Evolutionary conservation across 2,888 invertebrate genomes (phyloP), one percentile per base, ranked within the genome.

Genomic region (Monochamus alternatus): DNA sequence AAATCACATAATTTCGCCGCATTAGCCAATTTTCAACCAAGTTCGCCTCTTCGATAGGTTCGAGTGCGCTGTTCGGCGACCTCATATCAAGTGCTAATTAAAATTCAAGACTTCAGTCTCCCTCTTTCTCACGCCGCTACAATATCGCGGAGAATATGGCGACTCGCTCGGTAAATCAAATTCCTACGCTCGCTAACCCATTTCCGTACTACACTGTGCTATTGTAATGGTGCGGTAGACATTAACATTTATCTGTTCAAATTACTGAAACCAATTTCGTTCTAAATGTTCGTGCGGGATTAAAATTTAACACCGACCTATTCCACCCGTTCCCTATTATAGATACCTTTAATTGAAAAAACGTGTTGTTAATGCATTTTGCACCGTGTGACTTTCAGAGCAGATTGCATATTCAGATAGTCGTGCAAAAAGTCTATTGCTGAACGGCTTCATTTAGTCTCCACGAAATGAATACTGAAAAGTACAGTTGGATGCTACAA

Each of bases 81-180:
- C 79, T 78, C 78, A 75, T 80, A 80, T 81, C 79, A 81, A 85
- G 85, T 85, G 84, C 85, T 87, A 87, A 87, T 87, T 87, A 87
- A 87, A 87, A 87, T 87, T 86, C 87, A 86, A 85, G 84, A 84
- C 83, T 82, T 72, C 77, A 75, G 79, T 75, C 76, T 74, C 78
- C 79, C 77, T 77, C 72, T 78, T 81, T 73, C 79, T 79, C 63
- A 47, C 51, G 51, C 71, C 76, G 73, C 79, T 80, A 75, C 80
- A 77, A 84, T 82, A 82, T 82, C 81, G 78, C 78, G 72, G 82
- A 81, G 84, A 85, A 85, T 85, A 85, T 86, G 85, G 84, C 82
- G 82, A 83, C 81, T 80, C 80, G 83, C 84, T 85, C 84, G 81
- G 84, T 86, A 87, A 87, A 87, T 87, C 86, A 87, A 86, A 86